A percentile compares a stretch with the other conserved stretches of the same genome.
Conservation (phyloP, 2,113 vertebrate genomes). For the Propithecus coquereli region DNA sequence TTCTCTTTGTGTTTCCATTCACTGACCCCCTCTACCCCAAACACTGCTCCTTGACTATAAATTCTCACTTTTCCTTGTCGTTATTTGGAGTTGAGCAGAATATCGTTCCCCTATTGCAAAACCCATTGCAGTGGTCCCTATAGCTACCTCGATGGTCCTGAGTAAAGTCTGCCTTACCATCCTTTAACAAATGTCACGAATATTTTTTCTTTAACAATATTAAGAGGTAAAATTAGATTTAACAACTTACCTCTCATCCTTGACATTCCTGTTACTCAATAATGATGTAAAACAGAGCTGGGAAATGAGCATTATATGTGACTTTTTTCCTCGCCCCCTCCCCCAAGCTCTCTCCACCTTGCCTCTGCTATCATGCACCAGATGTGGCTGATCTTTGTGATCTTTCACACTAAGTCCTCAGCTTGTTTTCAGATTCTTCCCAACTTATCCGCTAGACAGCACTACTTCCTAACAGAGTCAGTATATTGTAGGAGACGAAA, state of each 20-base stretch:
- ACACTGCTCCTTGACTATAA: not conserved
- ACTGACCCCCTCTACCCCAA: not conserved
- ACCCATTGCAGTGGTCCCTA: not conserved
- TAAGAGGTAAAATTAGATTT: not conserved
- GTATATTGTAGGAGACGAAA: not conserved
- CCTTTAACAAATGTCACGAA: not conserved
- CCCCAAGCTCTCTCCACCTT: not conserved
- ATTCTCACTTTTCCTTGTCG: not conserved
- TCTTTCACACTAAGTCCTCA: not conserved
- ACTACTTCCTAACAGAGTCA: not conserved
- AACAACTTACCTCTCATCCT: not conserved
- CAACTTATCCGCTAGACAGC: not conserved
- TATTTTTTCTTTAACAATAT: not conserved
- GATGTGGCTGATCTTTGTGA: rapidly evolving
- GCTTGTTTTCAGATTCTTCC: not conserved
- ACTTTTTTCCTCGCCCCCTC: not conserved
- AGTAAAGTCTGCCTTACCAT: not conserved
- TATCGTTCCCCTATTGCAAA: not conserved
- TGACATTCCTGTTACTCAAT: not conserved
- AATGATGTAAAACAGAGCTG: not conserved
- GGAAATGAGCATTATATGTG: not conserved
- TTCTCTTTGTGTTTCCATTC: not conserved
- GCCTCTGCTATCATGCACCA: not conserved
- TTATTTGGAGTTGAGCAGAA: not conserved
- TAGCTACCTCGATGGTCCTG: not conserved